These are phyloP conservation scores for Leistus spinibarbis DNA, from an alignment of 2,888 invertebrate species.

Conservation along the genomic window DNA sequence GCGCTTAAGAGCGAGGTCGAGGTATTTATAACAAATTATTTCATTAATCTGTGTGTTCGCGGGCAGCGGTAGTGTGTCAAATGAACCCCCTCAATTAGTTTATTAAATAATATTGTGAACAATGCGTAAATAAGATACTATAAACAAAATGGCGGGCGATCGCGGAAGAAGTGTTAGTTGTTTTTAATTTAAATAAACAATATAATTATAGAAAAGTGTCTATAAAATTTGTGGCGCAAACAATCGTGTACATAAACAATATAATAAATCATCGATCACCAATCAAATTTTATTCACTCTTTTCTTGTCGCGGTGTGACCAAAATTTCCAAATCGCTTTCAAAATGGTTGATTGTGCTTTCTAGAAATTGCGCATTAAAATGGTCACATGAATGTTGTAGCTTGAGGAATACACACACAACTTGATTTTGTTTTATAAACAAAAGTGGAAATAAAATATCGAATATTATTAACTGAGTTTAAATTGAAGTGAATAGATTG, in stretches of 20 bases:
- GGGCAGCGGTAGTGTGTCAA: neutral
- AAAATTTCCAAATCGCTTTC: neutral
- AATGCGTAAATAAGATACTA: neutral
- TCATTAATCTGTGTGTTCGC: neutral
- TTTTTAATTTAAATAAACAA: neutral
- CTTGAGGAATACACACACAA: neutral
- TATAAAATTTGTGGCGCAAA: neutral
- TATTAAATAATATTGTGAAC: neutral
- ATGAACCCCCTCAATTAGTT: slow-evolving; percentile 12
- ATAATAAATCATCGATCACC: neutral
- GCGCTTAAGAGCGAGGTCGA: neutral
- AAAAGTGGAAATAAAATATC: neutral
- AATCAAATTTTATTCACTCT: neutral
- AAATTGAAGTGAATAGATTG: neutral
- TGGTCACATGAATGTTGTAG: no score
- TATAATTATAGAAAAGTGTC: no score
- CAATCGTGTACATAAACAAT: neutral
- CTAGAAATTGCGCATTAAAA: neutral
- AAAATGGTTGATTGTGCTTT: neutral
- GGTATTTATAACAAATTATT: neutral
- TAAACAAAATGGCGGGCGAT: neutral
- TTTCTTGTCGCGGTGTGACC: neutral
- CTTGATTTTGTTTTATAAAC: neutral
- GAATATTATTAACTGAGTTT: neutral
- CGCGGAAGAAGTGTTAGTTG: neutral